Percentiles rank a stretch among this genome's conserved stretches.
Evolutionary conservation across 1,140 invertebrate genomes (phyloP).

Genomic region (Wiebesia pumilae): DNA sequence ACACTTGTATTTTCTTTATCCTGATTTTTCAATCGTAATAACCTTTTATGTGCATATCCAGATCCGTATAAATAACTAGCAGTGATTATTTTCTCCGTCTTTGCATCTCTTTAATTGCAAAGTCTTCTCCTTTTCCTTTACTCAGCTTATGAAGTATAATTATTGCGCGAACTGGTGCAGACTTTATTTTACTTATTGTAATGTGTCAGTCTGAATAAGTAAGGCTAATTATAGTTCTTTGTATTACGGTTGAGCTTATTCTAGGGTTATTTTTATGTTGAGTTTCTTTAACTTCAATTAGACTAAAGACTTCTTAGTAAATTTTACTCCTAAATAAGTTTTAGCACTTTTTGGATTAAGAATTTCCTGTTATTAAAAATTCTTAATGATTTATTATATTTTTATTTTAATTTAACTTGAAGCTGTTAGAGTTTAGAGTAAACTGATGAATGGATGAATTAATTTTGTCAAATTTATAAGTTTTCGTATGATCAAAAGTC

Average conservation of each 20-base stretch:
- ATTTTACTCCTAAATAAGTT: no score
- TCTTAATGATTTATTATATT: no score
- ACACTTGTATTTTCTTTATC: no score
- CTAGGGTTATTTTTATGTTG: neutral
- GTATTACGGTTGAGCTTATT: neutral
- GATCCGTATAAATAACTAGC: neutral
- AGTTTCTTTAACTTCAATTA: neutral
- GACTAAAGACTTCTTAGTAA: no score
- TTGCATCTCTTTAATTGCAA: neutral
- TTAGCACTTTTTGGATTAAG: no score
- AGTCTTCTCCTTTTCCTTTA: neutral
- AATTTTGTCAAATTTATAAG: no score
- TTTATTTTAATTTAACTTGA: no score
- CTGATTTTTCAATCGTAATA: no score
- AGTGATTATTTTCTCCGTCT: neutral
- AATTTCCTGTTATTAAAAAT: no score
- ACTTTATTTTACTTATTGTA: neutral
- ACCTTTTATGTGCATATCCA: neutral
- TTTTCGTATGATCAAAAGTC: no score
- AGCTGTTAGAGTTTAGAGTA: no score
- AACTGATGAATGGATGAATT: no score
- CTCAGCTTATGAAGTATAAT: neutral
- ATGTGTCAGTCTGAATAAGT: neutral
- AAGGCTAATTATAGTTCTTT: neutral
- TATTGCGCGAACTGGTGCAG: neutral